Conservation (phyloP, 2,797 vertebrate species). For the Psittacula derbiana region DNA sequence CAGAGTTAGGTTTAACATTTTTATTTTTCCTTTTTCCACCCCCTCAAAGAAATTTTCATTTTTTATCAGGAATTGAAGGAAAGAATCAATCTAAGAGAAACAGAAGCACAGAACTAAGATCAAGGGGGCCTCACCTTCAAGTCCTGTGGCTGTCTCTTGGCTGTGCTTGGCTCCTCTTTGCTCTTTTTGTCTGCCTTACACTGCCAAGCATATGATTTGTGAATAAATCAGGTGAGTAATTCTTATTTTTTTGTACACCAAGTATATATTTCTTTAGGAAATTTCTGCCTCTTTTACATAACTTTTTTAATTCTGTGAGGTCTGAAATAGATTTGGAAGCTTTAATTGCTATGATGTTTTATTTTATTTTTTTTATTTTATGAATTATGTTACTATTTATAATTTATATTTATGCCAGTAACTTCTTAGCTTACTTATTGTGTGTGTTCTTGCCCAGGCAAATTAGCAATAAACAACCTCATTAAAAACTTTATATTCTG, state of each 20-base stretch:
- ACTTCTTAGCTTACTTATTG: not conserved
- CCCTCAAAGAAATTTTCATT: not conserved
- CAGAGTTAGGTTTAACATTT: not conserved
- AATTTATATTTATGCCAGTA: not conserved
- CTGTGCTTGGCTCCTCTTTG: not conserved
- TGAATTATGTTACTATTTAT: not conserved
- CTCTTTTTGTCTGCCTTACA: not conserved
- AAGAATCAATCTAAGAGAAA: not conserved
- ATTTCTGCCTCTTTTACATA: not conserved
- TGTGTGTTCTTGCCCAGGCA: not conserved
- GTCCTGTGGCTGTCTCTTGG: not conserved
- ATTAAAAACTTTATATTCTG: not conserved
- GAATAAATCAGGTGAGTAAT: not conserved
- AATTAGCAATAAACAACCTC: not conserved
- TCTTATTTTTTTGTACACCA: not conserved
- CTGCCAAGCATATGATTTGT: not conserved
- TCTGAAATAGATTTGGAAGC: not conserved
- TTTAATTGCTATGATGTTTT: not conserved
- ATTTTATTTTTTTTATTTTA: not conserved
- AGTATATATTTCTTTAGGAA: not conserved
- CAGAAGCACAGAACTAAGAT: not conserved
- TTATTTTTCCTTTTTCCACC: accelerated
- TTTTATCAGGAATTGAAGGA: not conserved
- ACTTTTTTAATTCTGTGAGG: not conserved
- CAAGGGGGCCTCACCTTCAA: not conserved